Conservation (phyloP, 1,140 invertebrate genomes). For the Meloidogyne chitwoodi region DNA sequence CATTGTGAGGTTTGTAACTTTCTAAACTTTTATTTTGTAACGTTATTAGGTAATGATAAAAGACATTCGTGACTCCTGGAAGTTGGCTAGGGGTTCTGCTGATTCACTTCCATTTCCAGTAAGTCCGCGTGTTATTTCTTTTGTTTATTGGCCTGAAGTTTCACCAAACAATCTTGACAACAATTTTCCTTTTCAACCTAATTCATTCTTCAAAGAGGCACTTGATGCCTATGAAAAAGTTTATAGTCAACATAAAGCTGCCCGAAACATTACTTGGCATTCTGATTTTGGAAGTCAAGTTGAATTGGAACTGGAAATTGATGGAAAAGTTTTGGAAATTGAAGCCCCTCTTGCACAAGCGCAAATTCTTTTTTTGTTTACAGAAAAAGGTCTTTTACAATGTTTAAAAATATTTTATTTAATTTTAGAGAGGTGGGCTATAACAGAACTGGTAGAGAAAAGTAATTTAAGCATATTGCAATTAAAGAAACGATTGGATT, state of each 20-base stretch:
- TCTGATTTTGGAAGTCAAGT: slow-evolving; percentile 63
- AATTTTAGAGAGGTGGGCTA: slow-evolving; percentile 30
- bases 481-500: slow-evolving; percentile 77
- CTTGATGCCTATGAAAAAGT: slow-evolving; percentile 81
- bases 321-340: slow-evolving; percentile 74
- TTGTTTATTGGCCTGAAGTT: slow-evolving; percentile 97
- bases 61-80: slow-evolving; percentile 77
- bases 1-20: slow-evolving; percentile 79
- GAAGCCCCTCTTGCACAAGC: slow-evolving; percentile 86
- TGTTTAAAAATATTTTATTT: neutral
- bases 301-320: slow-evolving; percentile 83
- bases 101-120: slow-evolving; percentile 60
- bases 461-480: slow-evolving; percentile 68
- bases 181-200: slow-evolving; percentile 72
- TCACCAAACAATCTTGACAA: neutral
- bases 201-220: slow-evolving; percentile 70
- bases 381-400: slow-evolving; percentile 69
- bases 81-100: slow-evolving; percentile 70
- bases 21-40: neutral
- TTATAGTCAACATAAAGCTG: slow-evolving; percentile 85
- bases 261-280: slow-evolving; percentile 78
- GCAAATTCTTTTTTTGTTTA: slow-evolving; percentile 87
- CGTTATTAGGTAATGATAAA: slow-evolving; percentile 75
- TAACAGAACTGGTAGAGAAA: slow-evolving; percentile 19
- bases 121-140: slow-evolving; percentile 82